phyloP scores from a whole-genome alignment of 2,113 vertebrate species.

The zebrafish (Danio rerio) region DNA sequence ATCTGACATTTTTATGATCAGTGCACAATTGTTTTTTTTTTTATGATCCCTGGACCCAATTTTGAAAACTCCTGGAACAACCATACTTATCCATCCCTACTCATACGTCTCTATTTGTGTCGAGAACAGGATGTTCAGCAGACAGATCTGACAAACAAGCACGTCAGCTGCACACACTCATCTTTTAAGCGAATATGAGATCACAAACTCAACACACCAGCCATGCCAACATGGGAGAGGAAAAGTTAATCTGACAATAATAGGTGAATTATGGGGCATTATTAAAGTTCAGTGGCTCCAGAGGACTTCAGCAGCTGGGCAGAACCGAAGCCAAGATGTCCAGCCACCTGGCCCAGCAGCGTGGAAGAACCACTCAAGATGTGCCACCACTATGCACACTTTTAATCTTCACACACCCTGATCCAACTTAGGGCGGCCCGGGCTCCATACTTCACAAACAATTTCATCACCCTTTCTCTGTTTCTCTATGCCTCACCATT shows the following conservation, averaged over 20 bases:
- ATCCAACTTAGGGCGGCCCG: slow-evolving; percentile 57
- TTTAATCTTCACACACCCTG: slow-evolving; percentile 43
- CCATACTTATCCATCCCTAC: not conserved
- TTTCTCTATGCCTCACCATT: slow-evolving; percentile 51
- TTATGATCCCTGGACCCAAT: not conserved
- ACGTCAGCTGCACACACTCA: not conserved
- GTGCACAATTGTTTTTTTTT: no score
- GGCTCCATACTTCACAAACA: slow-evolving; percentile 62
- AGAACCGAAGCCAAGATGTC: slow-evolving; percentile 72
- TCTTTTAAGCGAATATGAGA: slow-evolving; percentile 1
- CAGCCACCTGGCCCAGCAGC: slow-evolving; percentile 73
- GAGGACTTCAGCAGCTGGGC: slow-evolving; percentile 75
- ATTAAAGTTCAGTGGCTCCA: slow-evolving; percentile 76
- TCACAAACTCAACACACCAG: slow-evolving; percentile 58
- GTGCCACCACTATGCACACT: slow-evolving; percentile 2
- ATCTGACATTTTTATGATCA: no score
- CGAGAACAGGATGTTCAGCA: slow-evolving; percentile 28
- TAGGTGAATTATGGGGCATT: slow-evolving; percentile 72
- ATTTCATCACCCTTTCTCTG: slow-evolving; percentile 60
- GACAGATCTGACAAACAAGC: slow-evolving; percentile 22
- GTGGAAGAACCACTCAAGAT: slow-evolving; percentile 54
- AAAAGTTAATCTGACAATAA: slow-evolving; percentile 68
- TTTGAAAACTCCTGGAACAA: not conserved
- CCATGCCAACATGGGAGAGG: slow-evolving; percentile 57
- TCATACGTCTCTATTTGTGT: slow-evolving; percentile 4